Evolutionary conservation across 2,888 invertebrate genomes (phyloP).

Genomic region (Dolichomitus sp.): DNA sequence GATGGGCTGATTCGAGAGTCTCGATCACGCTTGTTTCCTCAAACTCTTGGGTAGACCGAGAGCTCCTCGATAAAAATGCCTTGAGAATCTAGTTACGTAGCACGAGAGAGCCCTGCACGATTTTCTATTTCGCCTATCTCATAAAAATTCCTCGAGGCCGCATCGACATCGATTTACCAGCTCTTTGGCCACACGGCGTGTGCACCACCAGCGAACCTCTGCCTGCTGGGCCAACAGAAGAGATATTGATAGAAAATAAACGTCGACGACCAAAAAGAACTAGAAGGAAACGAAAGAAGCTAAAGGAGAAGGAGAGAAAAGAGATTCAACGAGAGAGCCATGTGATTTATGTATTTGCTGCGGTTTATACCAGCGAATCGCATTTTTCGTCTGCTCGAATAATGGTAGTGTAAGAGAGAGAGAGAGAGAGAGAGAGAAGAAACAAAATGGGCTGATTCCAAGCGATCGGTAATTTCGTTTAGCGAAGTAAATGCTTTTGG

Average conservation of each 20-base stretch:
- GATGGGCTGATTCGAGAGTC: slow-evolving; percentile 18
- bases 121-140: slow-evolving; percentile 65
- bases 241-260: slow-evolving; percentile 58
- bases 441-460: slow-evolving; percentile 8
- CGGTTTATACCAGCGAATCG: slow-evolving; percentile 14
- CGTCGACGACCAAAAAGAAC: slow-evolving; percentile 27
- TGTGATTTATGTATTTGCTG: slow-evolving; percentile 51
- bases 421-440: background rate
- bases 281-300: slow-evolving; percentile 2
- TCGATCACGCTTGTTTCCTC: slow-evolving; percentile 46
- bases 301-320: slow-evolving; percentile 19
- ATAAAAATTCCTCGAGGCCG: slow-evolving; percentile 61
- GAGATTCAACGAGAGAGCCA: slow-evolving; percentile 30
- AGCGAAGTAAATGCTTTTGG: slow-evolving; percentile 28
- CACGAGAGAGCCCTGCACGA: slow-evolving; percentile 38
- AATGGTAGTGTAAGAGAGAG: background rate
- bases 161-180: slow-evolving; percentile 65
- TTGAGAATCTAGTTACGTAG: slow-evolving; percentile 54
- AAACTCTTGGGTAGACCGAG: background rate
- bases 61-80: slow-evolving; percentile 59
- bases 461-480: slow-evolving; percentile 41
- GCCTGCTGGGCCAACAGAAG: slow-evolving; percentile 21
- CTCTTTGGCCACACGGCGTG: slow-evolving; percentile 42
- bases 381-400: slow-evolving; percentile 35
- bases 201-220: slow-evolving; percentile 3